Evolutionary conservation across 1,140 invertebrate genomes (phyloP), one percentile per base, ranked within the genome.

Genomic region (Macrotrachela quadricornifera): DNA sequence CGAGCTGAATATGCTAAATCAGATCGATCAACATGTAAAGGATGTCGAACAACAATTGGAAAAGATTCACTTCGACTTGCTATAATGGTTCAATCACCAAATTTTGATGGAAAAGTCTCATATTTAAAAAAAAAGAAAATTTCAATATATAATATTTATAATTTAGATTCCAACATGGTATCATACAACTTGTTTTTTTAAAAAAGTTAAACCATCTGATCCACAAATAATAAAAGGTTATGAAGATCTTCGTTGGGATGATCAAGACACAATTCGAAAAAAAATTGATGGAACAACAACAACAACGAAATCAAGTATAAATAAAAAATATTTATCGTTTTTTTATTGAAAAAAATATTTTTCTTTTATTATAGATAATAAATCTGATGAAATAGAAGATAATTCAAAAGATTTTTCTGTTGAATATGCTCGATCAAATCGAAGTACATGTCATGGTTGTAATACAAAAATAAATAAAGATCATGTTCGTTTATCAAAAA

Each of bases 1-100:
- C 69, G 74, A 57, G 80, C 76, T 3, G 88, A 94, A 72, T 95
- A 95, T 74, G 81, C 88, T 0, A 92, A 90, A 73, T 80, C 77
- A 62, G 77, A 78, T 6, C 71, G 87, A 61, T 77, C 86, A 0
- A 68, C 72, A 10, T 95, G 88, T 66, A 85, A 84, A 76, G 74
- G 67, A 40, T 95, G 88, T 68, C 85, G 84, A 68, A 63, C 60
- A 21, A 58, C 69, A 10, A 92, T 95, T 60, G 63, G 62, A 0
- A 81, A 88, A 66, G 82, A 79, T 53, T 61, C 64, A 2, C 62
- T 94, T 42, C 72, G 87, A 46, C 63, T 95, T 38, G 87, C 85
- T 10, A 75, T 79, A 17, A 78, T 92, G 77, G 77, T 85, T 36
- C 84, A 90, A 79, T 85, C 90, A 75, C 78, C 81, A 11, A 77